Conservation (phyloP, 2,888 invertebrate species). For the Drosophila mercatorum region DNA sequence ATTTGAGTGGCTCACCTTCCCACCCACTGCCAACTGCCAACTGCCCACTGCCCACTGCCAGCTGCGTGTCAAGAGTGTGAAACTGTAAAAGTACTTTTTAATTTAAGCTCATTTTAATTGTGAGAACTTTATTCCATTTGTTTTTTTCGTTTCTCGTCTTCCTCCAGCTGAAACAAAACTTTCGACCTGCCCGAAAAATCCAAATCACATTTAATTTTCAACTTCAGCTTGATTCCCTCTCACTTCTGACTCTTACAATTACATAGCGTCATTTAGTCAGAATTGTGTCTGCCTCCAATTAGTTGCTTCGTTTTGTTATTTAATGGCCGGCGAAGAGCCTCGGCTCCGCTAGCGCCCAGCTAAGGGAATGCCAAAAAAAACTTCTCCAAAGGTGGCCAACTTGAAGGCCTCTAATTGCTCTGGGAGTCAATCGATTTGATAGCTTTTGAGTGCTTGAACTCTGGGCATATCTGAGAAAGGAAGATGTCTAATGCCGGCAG, state of each 20-base stretch:
- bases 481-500: not conserved
- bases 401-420: not conserved
- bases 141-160: constrained; percentile 42
- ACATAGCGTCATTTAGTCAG: constrained; percentile 48
- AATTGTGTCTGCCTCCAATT: constrained; percentile 63
- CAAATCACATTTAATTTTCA: constrained; percentile 57
- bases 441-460: not conserved
- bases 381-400: not conserved
- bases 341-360: not conserved
- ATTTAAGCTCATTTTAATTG: constrained; percentile 79
- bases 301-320: constrained; percentile 40
- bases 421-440: not conserved
- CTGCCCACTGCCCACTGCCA: not conserved
- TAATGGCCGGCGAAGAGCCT: constrained; percentile 15
- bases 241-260: constrained; percentile 38
- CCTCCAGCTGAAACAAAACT: not conserved
- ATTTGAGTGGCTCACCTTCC: constrained; percentile 26
- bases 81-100: constrained; percentile 78
- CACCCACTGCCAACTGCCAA: not conserved
- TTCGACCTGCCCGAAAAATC: constrained; percentile 9
- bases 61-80: constrained; percentile 63
- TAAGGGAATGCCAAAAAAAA: not conserved
- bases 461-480: not conserved
- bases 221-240: constrained; percentile 45
- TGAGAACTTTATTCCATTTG: constrained; percentile 76